Percentiles rank a stretch among this genome's conserved stretches.
Conservation (phyloP, 2,113 vertebrate species). For the Sinocyclocheilus rhinocerous region DNA sequence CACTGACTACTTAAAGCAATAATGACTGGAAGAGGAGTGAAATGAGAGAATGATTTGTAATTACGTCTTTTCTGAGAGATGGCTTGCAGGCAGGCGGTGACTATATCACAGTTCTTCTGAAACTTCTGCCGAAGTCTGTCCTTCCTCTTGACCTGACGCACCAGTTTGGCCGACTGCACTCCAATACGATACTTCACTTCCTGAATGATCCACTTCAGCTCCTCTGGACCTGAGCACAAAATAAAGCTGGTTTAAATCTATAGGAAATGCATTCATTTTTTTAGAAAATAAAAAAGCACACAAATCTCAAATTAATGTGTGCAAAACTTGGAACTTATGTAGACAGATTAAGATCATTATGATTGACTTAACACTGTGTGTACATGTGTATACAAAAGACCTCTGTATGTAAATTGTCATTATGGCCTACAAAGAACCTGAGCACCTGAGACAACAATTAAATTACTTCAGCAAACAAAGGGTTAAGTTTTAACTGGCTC, state of each 20-base stretch:
- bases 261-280: not conserved
- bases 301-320: not conserved
- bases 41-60: slow-evolving; percentile 43
- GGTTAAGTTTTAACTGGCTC: slow-evolving; percentile 1
- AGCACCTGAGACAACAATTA: slow-evolving; percentile 32
- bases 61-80: slow-evolving; percentile 95
- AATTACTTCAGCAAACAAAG: not conserved
- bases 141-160: slow-evolving; percentile 90
- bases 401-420: not conserved
- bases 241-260: not conserved
- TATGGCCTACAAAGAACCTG: slow-evolving; percentile 1
- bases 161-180: slow-evolving; percentile 87
- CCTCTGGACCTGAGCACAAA: slow-evolving; percentile 73
- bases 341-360: not conserved
- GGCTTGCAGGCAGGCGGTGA: slow-evolving; percentile 93
- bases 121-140: slow-evolving; percentile 85
- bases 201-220: slow-evolving; percentile 82
- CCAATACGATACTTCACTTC: slow-evolving; percentile 86
- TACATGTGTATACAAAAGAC: not conserved
- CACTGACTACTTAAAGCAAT: not conserved
- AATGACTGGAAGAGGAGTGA: not conserved
- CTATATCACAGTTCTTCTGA: slow-evolving; percentile 91
- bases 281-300: not conserved
- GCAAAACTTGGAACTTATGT: not conserved
- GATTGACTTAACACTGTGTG: not conserved